Evolutionary conservation across 2,888 invertebrate genomes (phyloP).

Genomic region (Thumatha senex): DNA sequence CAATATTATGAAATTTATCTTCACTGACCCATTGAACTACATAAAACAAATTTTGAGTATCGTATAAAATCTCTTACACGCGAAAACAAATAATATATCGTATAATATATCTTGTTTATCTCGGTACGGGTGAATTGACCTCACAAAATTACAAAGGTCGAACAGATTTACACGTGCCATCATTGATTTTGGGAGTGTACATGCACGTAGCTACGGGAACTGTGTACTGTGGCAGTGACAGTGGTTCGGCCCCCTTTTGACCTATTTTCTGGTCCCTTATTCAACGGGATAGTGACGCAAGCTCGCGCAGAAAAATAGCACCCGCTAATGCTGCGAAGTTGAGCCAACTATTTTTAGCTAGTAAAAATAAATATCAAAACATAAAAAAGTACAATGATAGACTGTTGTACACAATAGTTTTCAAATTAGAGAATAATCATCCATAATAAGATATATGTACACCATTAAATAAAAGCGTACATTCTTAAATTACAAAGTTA

Average conservation of each 20-base stretch:
- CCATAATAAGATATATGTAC: too few species aligned
- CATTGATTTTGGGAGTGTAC: conserved; percentile 41
- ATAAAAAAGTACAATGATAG: too few species aligned
- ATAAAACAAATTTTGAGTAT: neutral
- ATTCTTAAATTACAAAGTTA: too few species aligned
- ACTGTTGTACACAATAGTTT: too few species aligned
- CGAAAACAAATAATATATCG: conserved; percentile 27
- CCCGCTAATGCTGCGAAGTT: conserved; percentile 22
- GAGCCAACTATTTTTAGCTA: neutral
- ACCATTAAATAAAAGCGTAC: too few species aligned
- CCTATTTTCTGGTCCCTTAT: conserved; percentile 75
- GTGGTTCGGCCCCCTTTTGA: conserved; percentile 78
- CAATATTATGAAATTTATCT: neutral
- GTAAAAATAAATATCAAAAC: neutral
- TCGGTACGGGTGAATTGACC: conserved; percentile 40
- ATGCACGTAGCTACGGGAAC: conserved; percentile 17
- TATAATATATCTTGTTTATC: conserved; percentile 24
- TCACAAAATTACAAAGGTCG: conserved; percentile 62
- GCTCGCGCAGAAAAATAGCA: conserved; percentile 38
- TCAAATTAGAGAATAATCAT: too few species aligned
- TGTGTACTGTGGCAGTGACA: conserved; percentile 69
- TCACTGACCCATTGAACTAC: neutral
- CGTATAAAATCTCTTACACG: neutral
- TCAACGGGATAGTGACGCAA: conserved; percentile 65
- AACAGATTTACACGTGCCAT: conserved; percentile 49